Conservation (phyloP, 2,113 vertebrate species). For the Donacobius atricapilla region DNA sequence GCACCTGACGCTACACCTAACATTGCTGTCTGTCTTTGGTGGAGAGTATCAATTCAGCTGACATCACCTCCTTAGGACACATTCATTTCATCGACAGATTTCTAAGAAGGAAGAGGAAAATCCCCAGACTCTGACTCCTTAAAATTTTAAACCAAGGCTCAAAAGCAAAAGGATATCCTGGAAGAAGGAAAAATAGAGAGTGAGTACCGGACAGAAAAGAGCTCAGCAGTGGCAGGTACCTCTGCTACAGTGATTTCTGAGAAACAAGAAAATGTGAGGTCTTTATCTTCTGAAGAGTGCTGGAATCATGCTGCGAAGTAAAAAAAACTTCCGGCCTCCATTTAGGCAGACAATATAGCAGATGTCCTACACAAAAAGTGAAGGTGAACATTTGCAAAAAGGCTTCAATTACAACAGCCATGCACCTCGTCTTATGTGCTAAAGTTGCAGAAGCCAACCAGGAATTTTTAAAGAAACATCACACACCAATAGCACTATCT, state of each 20-base stretch:
- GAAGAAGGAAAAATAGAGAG: background rate
- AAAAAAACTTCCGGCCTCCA: background rate
- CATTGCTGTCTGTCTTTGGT: background rate
- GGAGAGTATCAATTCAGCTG: background rate
- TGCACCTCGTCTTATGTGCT: background rate
- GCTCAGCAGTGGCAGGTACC: background rate
- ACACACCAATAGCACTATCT: accelerated
- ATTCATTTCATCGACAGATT: background rate
- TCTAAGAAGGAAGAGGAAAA: background rate
- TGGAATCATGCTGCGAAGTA: background rate
- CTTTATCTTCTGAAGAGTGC: background rate
- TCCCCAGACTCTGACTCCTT: background rate
- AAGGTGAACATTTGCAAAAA: background rate
- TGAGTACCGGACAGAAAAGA: background rate
- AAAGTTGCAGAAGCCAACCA: background rate
- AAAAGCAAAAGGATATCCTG: background rate
- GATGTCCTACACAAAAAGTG: background rate
- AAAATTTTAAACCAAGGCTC: background rate
- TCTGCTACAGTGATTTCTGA: background rate
- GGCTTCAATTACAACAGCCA: background rate
- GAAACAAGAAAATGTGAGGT: background rate
- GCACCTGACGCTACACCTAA: background rate
- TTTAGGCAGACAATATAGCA: background rate
- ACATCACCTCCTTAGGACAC: background rate
- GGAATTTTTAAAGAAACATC: background rate